Percentiles rank a stretch among this genome's conserved stretches.
Conservation (phyloP, 2,797 vertebrate genomes). For the Alcedo atthis region DNA sequence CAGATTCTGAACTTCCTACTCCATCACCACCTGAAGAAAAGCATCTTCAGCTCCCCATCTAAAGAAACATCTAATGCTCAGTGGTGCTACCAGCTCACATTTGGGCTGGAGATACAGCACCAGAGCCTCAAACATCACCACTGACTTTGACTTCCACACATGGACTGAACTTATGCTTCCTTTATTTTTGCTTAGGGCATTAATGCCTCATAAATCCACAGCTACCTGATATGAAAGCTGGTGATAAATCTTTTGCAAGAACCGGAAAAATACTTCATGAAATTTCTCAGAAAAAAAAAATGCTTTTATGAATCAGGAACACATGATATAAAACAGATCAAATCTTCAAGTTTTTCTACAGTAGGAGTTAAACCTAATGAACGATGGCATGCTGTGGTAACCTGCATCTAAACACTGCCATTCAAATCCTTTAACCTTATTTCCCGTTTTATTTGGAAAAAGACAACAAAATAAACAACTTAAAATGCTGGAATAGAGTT, state of each 20-base stretch:
- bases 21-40: not conserved
- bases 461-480: not conserved
- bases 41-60: not conserved
- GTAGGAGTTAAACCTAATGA: not conserved
- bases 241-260: not conserved
- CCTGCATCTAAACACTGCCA: slow-evolving; percentile 4
- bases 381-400: not conserved
- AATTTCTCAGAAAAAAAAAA: not conserved
- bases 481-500: not conserved
- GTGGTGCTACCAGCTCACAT: not conserved
- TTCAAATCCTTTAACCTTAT: not conserved
- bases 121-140: not conserved
- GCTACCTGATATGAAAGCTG: not conserved
- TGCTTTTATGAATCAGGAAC: not conserved
- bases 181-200: not conserved
- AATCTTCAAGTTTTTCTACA: not conserved
- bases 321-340: not conserved
- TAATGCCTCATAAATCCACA: not conserved
- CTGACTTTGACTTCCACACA: not conserved
- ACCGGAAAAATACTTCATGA: not conserved
- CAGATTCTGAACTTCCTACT: not conserved
- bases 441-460: slow-evolving; percentile 9
- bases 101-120: not conserved
- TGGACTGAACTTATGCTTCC: not conserved
- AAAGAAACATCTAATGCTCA: not conserved